These are phyloP conservation scores for Cyphomyrus plagiostoma DNA, from an alignment of 2,113 vertebrate genomes.

Conservation along the genomic window DNA sequence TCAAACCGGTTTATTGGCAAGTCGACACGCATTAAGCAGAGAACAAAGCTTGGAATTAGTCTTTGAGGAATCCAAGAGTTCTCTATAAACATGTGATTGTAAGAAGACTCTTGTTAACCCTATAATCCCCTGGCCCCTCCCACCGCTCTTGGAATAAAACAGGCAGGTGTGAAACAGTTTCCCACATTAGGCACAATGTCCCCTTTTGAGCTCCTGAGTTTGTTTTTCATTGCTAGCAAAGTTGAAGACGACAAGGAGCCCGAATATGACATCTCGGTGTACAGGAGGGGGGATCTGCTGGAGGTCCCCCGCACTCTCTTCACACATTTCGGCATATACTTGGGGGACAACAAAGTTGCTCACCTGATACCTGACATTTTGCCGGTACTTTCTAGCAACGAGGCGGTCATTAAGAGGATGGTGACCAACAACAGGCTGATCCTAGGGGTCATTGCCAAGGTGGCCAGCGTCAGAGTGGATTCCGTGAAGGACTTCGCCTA, in stretches of 20 bases:
- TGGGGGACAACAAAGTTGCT: conserved; percentile 83
- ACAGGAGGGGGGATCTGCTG: conserved; percentile 78
- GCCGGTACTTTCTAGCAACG: conserved; percentile 62
- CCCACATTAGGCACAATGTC: conserved; percentile 46
- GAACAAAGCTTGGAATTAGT: not conserved
- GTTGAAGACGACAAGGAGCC: conserved; percentile 26
- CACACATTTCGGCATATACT: conserved; percentile 89
- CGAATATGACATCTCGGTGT: conserved; percentile 60
- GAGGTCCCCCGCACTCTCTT: conserved; percentile 86
- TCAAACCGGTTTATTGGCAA: not conserved
- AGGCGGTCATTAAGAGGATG: conserved; percentile 61
- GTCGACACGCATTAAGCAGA: not conserved
- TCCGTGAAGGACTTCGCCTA: conserved; percentile 85
- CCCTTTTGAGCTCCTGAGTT: conserved; percentile 46
- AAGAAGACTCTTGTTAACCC: conserved; percentile 21
- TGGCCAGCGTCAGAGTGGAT: conserved; percentile 85
- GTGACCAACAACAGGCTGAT: conserved; percentile 86
- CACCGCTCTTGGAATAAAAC: conserved; percentile 37
- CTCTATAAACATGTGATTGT: conserved; percentile 17
- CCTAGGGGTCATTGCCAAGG: conserved; percentile 72
- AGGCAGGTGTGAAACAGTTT: not conserved
- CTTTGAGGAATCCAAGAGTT: conserved; percentile 10
- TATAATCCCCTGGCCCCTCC: conserved; percentile 45
- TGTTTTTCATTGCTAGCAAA: conserved; percentile 43
- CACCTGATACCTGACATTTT: conserved; percentile 94